A percentile compares a stretch with the other conserved stretches of the same genome.
These are phyloP conservation scores for Cheumatopsyche charites DNA, from an alignment of 1,140 invertebrate species.

Conservation along the genomic window DNA sequence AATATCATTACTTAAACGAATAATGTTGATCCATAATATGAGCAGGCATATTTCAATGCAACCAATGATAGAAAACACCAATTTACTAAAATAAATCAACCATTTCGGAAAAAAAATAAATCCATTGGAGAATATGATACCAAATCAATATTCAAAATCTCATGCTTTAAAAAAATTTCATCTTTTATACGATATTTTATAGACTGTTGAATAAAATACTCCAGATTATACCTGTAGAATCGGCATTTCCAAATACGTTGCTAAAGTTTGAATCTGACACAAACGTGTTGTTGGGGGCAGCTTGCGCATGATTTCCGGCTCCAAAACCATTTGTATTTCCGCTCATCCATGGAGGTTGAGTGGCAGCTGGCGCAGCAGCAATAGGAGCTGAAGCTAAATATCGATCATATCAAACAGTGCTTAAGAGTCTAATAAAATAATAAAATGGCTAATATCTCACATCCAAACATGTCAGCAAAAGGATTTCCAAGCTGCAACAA, in stretches of 20 bases:
- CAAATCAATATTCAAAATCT: too few species aligned
- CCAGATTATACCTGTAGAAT: constrained; percentile 67
- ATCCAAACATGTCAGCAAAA: constrained; percentile 85
- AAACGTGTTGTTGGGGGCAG: constrained; percentile 73
- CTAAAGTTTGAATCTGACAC: constrained; percentile 85
- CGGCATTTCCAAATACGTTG: constrained; percentile 80
- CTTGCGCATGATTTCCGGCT: constrained; percentile 57
- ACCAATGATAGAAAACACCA: too few species aligned
- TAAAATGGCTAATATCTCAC: constrained; percentile 48
- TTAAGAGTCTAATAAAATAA: neutral
- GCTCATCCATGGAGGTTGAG: constrained; percentile 49
- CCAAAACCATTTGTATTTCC: constrained; percentile 62
- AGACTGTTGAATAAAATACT: too few species aligned
- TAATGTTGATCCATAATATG: too few species aligned
- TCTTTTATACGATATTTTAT: too few species aligned
- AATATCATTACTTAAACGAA: too few species aligned
- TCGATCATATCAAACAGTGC: neutral
- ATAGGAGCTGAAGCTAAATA: constrained; percentile 43
- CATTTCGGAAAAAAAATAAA: too few species aligned
- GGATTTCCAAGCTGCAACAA: constrained; percentile 88
- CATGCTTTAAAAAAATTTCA: too few species aligned
- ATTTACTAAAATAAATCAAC: too few species aligned
- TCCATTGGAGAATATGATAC: too few species aligned
- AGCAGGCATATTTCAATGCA: too few species aligned
- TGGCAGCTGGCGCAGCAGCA: constrained; percentile 44